Percentiles rank a stretch among this genome's conserved stretches.
Conservation (phyloP, 2,797 vertebrate species). For the Acrossocheilus fasciatus region DNA sequence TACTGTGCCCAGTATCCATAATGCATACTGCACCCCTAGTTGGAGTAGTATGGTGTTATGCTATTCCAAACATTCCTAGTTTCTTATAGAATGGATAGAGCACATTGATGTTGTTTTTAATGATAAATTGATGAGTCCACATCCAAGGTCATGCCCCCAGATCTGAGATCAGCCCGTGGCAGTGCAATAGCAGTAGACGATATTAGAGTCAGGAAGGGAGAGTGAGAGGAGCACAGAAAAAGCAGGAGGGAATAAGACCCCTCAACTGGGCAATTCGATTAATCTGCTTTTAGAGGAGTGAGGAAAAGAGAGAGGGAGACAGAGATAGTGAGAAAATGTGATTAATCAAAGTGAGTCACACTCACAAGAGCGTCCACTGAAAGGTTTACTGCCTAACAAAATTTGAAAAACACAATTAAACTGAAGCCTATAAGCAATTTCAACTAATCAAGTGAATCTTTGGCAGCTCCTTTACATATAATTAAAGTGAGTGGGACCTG, state of each 20-base stretch:
- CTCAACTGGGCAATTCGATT: slow-evolving; percentile 63
- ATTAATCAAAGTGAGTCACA: slow-evolving; percentile 58
- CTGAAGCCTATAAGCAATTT: slow-evolving; percentile 35
- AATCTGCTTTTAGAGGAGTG: slow-evolving; percentile 57
- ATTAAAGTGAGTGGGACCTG: neutral
- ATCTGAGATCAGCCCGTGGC: slow-evolving; percentile 42
- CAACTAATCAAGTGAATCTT: slow-evolving; percentile 13
- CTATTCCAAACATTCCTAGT: neutral
- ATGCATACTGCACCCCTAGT: neutral
- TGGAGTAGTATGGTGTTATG: neutral
- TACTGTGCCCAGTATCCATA: no score
- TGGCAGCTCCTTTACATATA: neutral
- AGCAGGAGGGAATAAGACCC: slow-evolving; percentile 54
- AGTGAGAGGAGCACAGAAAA: slow-evolving; percentile 57
- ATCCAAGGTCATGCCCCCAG: slow-evolving; percentile 16
- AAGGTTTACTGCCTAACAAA: slow-evolving; percentile 49
- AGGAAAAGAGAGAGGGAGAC: slow-evolving; percentile 29
- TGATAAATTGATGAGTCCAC: neutral
- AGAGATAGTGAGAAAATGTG: slow-evolving; percentile 44
- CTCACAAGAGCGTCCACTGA: slow-evolving; percentile 37
- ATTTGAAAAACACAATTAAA: slow-evolving; percentile 53
- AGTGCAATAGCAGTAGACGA: slow-evolving; percentile 37
- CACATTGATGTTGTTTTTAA: neutral
- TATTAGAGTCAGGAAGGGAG: slow-evolving; percentile 10
- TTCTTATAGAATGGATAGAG: neutral